phyloP scores from a whole-genome alignment of 2,797 vertebrate genomes.

The Borostomias antarcticus region DNA sequence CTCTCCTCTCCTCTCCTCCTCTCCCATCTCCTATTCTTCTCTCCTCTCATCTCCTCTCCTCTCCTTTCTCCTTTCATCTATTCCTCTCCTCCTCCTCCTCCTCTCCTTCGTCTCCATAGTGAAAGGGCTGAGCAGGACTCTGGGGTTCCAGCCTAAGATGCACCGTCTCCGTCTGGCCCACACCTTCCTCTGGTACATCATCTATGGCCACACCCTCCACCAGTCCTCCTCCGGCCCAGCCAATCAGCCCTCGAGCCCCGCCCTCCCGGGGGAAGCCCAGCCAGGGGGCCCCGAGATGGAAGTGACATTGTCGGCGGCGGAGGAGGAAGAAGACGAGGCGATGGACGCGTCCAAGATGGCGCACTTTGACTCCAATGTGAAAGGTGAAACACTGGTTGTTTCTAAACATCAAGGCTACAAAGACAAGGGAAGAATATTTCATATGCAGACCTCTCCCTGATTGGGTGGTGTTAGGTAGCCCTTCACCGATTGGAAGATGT shows the following conservation, averaged over 20 bases:
- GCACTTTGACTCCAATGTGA: conserved; percentile 23
- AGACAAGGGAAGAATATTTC: too few species aligned
- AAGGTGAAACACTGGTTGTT: conserved; percentile 42
- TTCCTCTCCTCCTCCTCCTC: neutral
- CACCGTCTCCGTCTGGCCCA: conserved; percentile 86
- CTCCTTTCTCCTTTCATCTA: neutral
- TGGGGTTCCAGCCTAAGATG: conserved; percentile 97
- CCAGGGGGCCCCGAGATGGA: conserved; percentile 15
- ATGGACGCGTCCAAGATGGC: neutral
- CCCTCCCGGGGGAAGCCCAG: neutral
- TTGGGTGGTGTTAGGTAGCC: too few species aligned
- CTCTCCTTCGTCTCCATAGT: conserved; percentile 66
- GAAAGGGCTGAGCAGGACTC: conserved; percentile 84
- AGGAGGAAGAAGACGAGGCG: conserved; percentile 36
- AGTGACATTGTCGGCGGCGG: conserved; percentile 7
- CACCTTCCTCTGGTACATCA: conserved; percentile 90
- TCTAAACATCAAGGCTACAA: too few species aligned
- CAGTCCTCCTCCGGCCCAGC: neutral
- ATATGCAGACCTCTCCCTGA: too few species aligned
- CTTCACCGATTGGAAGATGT: too few species aligned
- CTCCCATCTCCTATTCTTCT: neutral
- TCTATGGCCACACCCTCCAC: conserved; percentile 83
- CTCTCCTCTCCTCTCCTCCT: neutral
- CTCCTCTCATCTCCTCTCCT: neutral
- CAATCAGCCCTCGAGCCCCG: neutral